Evolutionary conservation across 2,797 vertebrate genomes (phyloP).

Genomic region (Morelia viridis): DNA sequence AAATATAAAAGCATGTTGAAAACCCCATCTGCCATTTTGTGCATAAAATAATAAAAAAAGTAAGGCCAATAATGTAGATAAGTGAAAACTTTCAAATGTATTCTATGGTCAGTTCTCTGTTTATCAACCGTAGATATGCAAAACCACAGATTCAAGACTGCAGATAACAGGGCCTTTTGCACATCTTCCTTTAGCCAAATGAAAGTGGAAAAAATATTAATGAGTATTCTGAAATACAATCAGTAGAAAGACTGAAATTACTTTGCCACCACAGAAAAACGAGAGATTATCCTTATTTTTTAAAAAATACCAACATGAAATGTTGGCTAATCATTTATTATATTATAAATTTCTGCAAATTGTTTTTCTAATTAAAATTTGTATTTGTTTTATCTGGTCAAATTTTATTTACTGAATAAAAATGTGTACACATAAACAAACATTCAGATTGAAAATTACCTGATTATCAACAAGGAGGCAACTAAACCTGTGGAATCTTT

Average conservation of each 20-base stretch:
- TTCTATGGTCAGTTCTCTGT: no score
- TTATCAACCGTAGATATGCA: no score
- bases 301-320: background rate
- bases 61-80: no score
- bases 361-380: background rate
- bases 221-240: background rate
- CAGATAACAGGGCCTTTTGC: no score
- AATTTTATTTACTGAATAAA: background rate
- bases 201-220: background rate
- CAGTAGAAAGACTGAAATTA: background rate
- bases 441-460: background rate
- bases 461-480: constrained; percentile 14
- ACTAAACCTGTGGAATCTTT: constrained; percentile 7
- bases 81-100: no score
- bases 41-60: no score
- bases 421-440: background rate
- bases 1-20: no score
- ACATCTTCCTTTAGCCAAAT: background rate
- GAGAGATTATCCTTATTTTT: background rate
- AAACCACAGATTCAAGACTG: no score
- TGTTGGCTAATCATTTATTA: background rate
- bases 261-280: background rate
- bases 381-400: background rate
- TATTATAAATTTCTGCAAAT: background rate
- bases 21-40: no score